Base-by-base conservation (phyloP, 2,113 vertebrate species). In the Chloropsis cyanopogon region DNA sequence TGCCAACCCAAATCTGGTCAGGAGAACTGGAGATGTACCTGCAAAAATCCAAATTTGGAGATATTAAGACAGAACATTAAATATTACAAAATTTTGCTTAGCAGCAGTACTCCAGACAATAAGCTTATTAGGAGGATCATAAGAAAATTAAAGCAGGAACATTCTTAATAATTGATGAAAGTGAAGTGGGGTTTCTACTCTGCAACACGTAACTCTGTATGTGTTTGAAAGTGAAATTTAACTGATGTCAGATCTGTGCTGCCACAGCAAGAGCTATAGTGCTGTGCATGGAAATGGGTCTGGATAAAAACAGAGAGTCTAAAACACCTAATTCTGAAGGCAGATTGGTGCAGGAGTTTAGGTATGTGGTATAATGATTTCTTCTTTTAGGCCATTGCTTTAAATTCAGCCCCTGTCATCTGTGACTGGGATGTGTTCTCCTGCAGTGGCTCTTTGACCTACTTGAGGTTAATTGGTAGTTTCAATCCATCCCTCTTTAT, bases 391-490 rank as follows among this genome's bases (percentile, higher is more conserved):
- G 39, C 50, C 47, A 20, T 28, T 66, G 61, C 70, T 95, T 95
- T 94, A 95, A 80, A 90, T 95, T 87, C 93, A 80, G n/a, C 21
- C 66, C 23, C 46, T 85, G 70, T 91, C 59, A 69, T 85, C 61
- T 87, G 49, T 65, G 66, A 50, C 69, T 76, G 13, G 70, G 76
- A 82, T 24, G 31, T 72, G 84, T 44, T 87, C 24, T 24, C 87
- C 78, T 86, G 75, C 66, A 42, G 56, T 54, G 60, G 50, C 46
- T 91, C 70, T 92, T 90, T 91, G 89, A 96, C 87, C 90, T 90
- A 29, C 19, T 72, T 91, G 94, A 94, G 92, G 89, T 96, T 87
- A 95, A 91, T 80, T 92, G 82, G 66, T 92, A 61, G 54, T 95
- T 95, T 91, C 78, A 69, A 2, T 89, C 84, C 70, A 47, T 82